Evolutionary conservation across 2,113 vertebrate genomes (phyloP), one percentile per base, ranked within the genome.

Genomic region (Datnioides undecimradiatus): DNA sequence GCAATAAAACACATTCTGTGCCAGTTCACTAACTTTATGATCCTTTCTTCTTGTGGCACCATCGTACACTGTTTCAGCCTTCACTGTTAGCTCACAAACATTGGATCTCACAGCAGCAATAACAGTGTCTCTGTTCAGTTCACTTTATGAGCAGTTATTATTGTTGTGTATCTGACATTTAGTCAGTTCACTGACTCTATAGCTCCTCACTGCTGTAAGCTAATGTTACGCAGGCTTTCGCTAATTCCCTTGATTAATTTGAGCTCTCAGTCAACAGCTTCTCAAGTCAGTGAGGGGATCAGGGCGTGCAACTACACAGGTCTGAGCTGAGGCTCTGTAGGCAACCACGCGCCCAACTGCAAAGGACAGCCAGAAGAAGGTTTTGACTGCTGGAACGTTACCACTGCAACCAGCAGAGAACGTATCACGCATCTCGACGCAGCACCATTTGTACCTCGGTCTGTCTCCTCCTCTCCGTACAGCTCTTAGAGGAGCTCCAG

Each of bases 401-500:
- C 51, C 13, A 13, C 63, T 54, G 14, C 11, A 43, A 46, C 36
- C 29, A 54, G 4, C 34, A 62, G 29, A 23, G 27, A 52, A 12
- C 45, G 34, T 40, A 4, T 38, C n/a, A n/a, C 45, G 17, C 34
- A 9, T 58, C 69, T 52, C 36, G 41, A 29, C 25, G 23, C 48
- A 48, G 40, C 57, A n/a, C 60, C 60, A 21, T 48, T 48, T 48
- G n/a, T 33, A 34, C 38, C 46, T 71, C 74, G n/a, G 9, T 21
- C 46, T 51, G 27, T 66, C 49, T 79, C n/a, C 12, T 4, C 23
- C 49, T 58, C 55, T 46, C n/a, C 60, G 8, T 33, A 52, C 40
- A 21, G 67, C n/a, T 76, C 62, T 76, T 64, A 36, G 52, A 46
- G 60, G 52, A 46, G 60, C 49, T 63, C 12, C 17, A 27, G 68